phyloP scores from a whole-genome alignment of 2,888 invertebrate genomes.

The Tinea semifulvella region DNA sequence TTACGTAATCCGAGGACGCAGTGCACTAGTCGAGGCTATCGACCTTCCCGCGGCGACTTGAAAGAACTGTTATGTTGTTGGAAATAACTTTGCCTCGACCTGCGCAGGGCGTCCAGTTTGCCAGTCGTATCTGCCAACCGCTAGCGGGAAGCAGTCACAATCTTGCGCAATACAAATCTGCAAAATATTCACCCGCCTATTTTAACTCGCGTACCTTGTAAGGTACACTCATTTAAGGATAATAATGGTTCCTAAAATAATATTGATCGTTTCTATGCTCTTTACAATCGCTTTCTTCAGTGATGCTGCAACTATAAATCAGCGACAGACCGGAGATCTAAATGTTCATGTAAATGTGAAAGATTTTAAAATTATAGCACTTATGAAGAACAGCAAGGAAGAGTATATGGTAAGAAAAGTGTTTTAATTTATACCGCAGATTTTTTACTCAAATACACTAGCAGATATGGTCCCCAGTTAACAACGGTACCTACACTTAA shows the following conservation, averaged over 20 bases:
- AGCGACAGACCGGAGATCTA: constrained; percentile 79
- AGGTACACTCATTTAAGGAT: too few relatives aligned
- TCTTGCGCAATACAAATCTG: neutral
- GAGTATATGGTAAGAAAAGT: constrained; percentile 63
- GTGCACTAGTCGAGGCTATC: constrained; percentile 55
- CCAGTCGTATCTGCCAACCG: constrained; percentile 40
- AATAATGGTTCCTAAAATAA: neutral
- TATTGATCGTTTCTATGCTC: neutral
- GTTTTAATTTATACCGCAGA: too few relatives aligned
- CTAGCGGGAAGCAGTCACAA: constrained; percentile 17
- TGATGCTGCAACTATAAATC: constrained; percentile 58
- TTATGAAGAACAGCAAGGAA: constrained; percentile 68
- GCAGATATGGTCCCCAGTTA: neutral
- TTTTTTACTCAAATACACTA: neutral
- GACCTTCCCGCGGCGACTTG: constrained; percentile 61
- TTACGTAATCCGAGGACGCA: constrained; percentile 49
- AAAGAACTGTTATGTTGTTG: constrained; percentile 62
- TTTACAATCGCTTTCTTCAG: neutral
- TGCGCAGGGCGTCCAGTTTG: constrained; percentile 35
- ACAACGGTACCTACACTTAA: neutral
- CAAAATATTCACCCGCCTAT: neutral
- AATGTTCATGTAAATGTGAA: constrained; percentile 84
- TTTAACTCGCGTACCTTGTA: too few relatives aligned
- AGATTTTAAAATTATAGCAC: constrained; percentile 77
- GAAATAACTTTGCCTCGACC: constrained; percentile 43